Conservation (phyloP, 2,113 vertebrate species). For the Hippocampus mohnikei region DNA sequence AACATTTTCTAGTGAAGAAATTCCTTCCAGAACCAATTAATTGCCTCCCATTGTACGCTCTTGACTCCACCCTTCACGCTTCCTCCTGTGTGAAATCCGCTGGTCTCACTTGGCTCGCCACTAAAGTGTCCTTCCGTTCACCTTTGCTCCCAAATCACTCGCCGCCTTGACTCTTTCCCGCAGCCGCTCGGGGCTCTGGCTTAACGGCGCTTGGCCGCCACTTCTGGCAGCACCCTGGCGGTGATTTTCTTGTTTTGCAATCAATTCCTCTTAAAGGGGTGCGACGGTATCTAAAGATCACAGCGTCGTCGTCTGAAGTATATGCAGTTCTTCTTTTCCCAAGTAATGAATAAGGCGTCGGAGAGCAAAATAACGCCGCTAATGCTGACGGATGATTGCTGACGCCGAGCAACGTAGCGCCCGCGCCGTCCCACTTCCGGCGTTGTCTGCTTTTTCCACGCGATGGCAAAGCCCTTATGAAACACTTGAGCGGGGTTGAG, state of each 20-base stretch:
- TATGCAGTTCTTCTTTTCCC: slow-evolving; percentile 34
- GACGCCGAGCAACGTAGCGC: slow-evolving; percentile 36
- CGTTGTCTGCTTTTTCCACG: slow-evolving; percentile 24
- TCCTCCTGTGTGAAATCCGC: slow-evolving; percentile 30
- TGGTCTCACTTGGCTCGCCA: slow-evolving; percentile 17
- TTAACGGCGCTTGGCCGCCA: slow-evolving; percentile 24
- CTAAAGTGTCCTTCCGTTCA: slow-evolving; percentile 20
- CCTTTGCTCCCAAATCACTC: slow-evolving; percentile 24
- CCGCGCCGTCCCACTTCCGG: slow-evolving; percentile 43
- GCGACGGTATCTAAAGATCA: slow-evolving; percentile 65
- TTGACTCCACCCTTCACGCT: slow-evolving; percentile 29
- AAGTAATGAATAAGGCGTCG: slow-evolving; percentile 58
- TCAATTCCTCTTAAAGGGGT: slow-evolving; percentile 62
- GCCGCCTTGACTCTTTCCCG: slow-evolving; percentile 16
- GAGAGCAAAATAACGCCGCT: slow-evolving; percentile 48
- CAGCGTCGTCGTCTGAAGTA: slow-evolving; percentile 39
- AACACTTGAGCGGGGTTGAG: background rate
- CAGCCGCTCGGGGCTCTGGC: background rate
- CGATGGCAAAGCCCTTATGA: slow-evolving; percentile 2
- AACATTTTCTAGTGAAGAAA: no score
- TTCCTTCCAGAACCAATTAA: no score
- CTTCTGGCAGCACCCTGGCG: slow-evolving; percentile 48
- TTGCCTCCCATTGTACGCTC: background rate
- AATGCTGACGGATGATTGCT: slow-evolving; percentile 64
- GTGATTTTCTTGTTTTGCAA: slow-evolving; percentile 61